These are phyloP conservation scores for Dromaius novaehollandiae DNA, from an alignment of 2,113 vertebrate genomes.

Conservation along the genomic window DNA sequence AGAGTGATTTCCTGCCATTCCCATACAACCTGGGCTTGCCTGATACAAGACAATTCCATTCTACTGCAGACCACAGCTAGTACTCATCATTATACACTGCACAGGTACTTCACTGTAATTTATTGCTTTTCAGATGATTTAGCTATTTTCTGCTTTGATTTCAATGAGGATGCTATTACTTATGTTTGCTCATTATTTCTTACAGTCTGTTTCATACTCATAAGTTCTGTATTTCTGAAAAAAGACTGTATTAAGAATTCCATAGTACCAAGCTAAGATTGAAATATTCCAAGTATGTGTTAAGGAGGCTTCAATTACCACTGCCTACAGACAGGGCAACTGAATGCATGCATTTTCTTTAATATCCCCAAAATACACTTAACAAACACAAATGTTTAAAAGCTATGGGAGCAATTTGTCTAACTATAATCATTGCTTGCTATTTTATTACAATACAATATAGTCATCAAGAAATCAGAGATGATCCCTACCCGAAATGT, in stretches of 20 bases:
- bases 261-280: neutral
- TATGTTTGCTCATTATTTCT: neutral
- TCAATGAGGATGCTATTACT: neutral
- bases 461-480: neutral
- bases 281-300: neutral
- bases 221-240: neutral
- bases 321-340: neutral
- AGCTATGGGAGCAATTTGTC: neutral
- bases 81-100: neutral
- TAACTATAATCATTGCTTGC: neutral
- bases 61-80: neutral
- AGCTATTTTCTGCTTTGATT: slow-evolving; percentile 3
- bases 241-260: neutral
- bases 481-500: neutral
- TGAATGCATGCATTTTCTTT: neutral
- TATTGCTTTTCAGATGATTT: neutral
- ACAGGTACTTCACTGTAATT: neutral
- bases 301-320: neutral
- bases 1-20: neutral
- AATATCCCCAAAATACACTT: neutral
- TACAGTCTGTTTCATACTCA: neutral
- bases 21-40: neutral
- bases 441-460: neutral
- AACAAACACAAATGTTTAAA: neutral
- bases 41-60: neutral